Percentiles rank a stretch among this genome's conserved stretches.
phyloP scores from a whole-genome alignment of 2,797 vertebrate species.

The Etheostoma nigrum region DNA sequence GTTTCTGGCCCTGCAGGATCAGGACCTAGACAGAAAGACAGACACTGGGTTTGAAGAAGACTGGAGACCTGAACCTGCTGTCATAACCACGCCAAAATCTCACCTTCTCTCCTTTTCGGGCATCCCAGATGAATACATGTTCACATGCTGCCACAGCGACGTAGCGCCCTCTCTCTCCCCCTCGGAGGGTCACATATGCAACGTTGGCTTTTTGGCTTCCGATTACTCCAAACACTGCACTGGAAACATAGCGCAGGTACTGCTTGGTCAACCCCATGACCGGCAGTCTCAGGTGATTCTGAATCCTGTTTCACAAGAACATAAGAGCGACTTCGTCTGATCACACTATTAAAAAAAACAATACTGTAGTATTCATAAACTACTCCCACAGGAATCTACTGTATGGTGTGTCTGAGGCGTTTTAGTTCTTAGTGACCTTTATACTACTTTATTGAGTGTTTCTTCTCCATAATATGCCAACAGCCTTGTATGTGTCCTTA shows the following conservation, averaged over 20 bases:
- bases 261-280: constrained; percentile 96
- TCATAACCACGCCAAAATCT: constrained; percentile 8
- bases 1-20: constrained; percentile 93
- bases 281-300: neutral
- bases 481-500: too few relatives aligned
- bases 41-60: neutral
- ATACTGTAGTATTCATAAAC: neutral
- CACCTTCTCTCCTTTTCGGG: constrained; percentile 96
- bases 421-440: neutral
- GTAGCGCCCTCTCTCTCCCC: constrained; percentile 91
- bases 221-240: constrained; percentile 93
- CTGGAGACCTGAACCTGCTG: too few relatives aligned
- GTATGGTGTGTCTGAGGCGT: neutral
- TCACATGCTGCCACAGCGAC: constrained; percentile 95
- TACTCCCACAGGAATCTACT: neutral
- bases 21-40: constrained; percentile 84
- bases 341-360: neutral
- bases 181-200: constrained; percentile 89
- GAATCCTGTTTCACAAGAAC: constrained; percentile 30
- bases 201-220: constrained; percentile 90
- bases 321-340: neutral
- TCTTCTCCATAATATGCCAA: neutral
- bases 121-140: constrained; percentile 97
- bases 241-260: constrained; percentile 91
- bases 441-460: neutral